phyloP scores from a whole-genome alignment of 2,888 invertebrate genomes.

The Autographa pulchrina region DNA sequence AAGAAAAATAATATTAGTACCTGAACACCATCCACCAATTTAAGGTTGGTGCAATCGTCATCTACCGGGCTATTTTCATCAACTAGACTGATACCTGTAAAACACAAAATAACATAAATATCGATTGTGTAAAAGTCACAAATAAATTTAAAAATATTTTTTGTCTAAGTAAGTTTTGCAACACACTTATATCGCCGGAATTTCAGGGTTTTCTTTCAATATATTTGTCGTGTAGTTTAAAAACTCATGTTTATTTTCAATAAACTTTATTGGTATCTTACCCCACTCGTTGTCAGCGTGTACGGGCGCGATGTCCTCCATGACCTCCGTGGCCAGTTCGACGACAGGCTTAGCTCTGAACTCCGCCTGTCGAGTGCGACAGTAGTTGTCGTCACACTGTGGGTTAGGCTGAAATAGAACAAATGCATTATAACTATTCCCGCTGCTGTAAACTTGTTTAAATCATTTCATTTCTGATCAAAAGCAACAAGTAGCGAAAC shows the following conservation, averaged over 20 bases:
- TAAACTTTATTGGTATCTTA: constrained; percentile 68
- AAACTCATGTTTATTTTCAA: no score
- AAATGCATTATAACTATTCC: background rate
- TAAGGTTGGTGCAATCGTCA: constrained; percentile 77
- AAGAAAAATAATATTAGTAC: constrained; percentile 63
- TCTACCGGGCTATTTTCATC: constrained; percentile 92
- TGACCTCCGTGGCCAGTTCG: constrained; percentile 85
- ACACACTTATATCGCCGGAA: no score
- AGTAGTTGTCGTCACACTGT: constrained; percentile 95
- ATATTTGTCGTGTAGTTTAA: no score
- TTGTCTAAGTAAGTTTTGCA: no score
- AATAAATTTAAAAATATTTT: no score
- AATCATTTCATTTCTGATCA: background rate
- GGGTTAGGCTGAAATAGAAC: constrained; percentile 92
- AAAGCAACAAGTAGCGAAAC: no score
- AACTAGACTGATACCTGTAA: constrained; percentile 90
- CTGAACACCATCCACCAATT: constrained; percentile 84
- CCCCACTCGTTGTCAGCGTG: constrained; percentile 98
- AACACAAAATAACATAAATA: constrained; percentile 9
- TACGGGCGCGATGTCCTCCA: constrained; percentile 89
- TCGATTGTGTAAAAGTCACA: no score
- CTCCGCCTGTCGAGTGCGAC: constrained; percentile 92
- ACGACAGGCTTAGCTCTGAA: constrained; percentile 88
- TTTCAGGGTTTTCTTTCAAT: no score
- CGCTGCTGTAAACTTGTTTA: background rate